Evolutionary conservation across 1,140 invertebrate genomes (phyloP), one percentile per base, ranked within the genome.

Genomic region (Eulimnadia texana): DNA sequence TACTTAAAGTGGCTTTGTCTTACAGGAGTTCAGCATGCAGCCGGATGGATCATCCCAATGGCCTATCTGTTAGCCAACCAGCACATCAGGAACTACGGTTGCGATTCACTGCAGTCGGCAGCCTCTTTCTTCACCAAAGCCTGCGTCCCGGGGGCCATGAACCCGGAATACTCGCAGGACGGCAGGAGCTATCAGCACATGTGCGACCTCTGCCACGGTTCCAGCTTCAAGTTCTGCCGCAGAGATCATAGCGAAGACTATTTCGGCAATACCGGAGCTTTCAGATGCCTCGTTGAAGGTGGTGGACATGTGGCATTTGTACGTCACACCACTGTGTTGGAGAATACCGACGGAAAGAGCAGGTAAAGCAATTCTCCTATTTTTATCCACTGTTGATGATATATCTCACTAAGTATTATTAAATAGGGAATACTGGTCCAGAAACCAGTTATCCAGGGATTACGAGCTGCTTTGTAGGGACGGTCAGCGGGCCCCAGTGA

Each of bases 231-330:
- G 58, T 88, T 88, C 72, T 95, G 92, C 70, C 76, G 82, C 57
- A 74, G 91, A 55, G 88, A 92, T 70, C 85, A 87, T 49, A 83
- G 83, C 0, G 92, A 96, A 73, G 85, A 88, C 67, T 95, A 90
- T 68, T 95, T 83, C 70, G 90, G 92, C 0, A 80, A 89, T 66
- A 90, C 84, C 20, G 76, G 93, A 56, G 91, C 93, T 0, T 85
- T 97, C 63, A 77, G 92, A 53, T 97, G 93, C 72, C 78, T 98
- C 33, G 88, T 95, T 1, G 94, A 98, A 75, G 91, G 90, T 13
- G 90, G 90, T 16, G 94, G 92, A 2, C 82, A 98, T 72, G 90
- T 97, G 16, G 93, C 94, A 0, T 98, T 97, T 73, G 86, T 94
- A 1, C 89, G 93, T 64, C 88, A 92, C 71, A 90, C 90, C 0